Conservation (phyloP, 1,140 invertebrate genomes). For the Drosophila repleta region DNA sequence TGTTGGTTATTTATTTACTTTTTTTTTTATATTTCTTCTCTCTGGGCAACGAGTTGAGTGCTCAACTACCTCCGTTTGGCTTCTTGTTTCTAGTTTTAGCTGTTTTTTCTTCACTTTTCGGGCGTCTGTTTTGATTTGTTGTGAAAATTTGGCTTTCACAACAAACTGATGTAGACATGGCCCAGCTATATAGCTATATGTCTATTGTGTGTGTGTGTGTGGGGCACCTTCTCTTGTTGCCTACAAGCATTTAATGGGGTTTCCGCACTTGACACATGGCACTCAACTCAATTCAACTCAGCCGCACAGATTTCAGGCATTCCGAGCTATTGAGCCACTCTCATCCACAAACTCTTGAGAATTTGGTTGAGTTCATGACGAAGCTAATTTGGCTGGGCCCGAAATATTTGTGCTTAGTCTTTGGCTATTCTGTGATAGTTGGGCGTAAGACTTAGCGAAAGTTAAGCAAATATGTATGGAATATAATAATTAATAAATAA, state of each 20-base stretch:
- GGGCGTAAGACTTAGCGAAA: neutral
- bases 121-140: constrained; percentile 75
- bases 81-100: constrained; percentile 52
- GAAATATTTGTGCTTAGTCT: constrained; percentile 4
- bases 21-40: constrained; percentile 38
- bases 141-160: constrained; percentile 80
- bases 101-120: constrained; percentile 47
- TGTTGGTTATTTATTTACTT: constrained; percentile 54
- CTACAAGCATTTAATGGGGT: constrained; percentile 77
- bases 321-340: constrained; percentile 39
- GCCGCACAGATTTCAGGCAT: constrained; percentile 32
- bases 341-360: constrained; percentile 26
- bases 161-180: constrained; percentile 38
- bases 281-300: constrained; percentile 6
- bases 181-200: neutral
- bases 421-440: neutral
- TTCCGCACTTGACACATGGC: constrained; percentile 69
- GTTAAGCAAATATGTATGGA: no score
- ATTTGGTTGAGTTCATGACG: constrained; percentile 20
- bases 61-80: constrained; percentile 27
- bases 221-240: constrained; percentile 51
- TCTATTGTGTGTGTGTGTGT: neutral
- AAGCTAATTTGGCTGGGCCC: constrained; percentile 17
- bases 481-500: no score
- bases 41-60: constrained; percentile 36